A percentile compares a stretch with the other conserved stretches of the same genome.
Conservation (phyloP, 2,113 vertebrate species). For the Etheostoma spectabile region DNA sequence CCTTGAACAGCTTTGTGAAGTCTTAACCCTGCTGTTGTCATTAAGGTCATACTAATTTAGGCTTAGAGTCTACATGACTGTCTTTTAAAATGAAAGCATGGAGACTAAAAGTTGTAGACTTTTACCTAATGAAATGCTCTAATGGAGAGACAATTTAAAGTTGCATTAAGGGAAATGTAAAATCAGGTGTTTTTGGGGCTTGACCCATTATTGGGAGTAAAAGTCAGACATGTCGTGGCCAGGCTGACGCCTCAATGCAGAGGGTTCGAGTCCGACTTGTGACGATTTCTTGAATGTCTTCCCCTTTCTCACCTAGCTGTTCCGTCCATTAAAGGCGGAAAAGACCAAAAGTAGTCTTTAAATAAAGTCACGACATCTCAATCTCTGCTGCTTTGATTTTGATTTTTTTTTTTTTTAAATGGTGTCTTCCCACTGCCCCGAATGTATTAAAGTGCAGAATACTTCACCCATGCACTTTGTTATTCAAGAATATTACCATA, state of each 20-base stretch:
- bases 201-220: not conserved
- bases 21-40: not conserved
- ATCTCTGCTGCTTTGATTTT: not conserved
- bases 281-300: too few species aligned
- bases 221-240: not conserved
- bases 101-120: too few species aligned
- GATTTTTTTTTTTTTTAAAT: not conserved
- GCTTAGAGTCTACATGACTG: too few species aligned
- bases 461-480: not conserved
- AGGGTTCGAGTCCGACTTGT: too few species aligned
- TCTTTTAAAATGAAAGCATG: too few species aligned
- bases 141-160: not conserved
- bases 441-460: not conserved
- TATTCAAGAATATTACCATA: constrained; percentile 28
- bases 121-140: too few species aligned
- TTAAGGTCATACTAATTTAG: too few species aligned
- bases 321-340: too few species aligned
- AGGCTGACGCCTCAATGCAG: too few species aligned
- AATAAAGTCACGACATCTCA: not conserved
- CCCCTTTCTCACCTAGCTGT: too few species aligned
- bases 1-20: too few species aligned
- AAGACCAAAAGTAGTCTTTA: too few species aligned
- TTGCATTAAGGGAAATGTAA: not conserved
- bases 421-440: not conserved
- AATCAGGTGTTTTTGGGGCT: not conserved